A percentile compares a stretch with the other conserved stretches of the same genome.
Conservation (phyloP, 92 coral and sea anemone genomes). For the Bergia puertoricense region DNA sequence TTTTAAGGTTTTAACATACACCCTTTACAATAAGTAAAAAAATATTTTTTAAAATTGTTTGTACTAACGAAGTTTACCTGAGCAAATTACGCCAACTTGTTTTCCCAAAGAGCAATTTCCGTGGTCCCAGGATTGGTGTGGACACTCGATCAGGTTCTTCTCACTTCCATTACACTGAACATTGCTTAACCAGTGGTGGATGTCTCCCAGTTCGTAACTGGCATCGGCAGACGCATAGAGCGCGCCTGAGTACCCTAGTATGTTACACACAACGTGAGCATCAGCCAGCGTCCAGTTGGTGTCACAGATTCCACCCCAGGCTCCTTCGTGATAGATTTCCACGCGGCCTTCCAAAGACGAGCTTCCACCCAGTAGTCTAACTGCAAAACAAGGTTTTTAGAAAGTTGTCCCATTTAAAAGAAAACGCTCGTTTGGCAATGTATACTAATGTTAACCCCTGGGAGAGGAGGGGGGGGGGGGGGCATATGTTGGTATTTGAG, state of each 20-base stretch:
- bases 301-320: constrained; percentile 2
- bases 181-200: background rate
- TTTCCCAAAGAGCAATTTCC: background rate
- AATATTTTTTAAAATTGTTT: no score
- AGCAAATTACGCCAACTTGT: background rate
- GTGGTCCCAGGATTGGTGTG: background rate
- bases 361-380: background rate
- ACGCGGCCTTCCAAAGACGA: background rate
- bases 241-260: constrained; percentile 3
- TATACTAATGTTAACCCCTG: no score
- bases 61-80: background rate
- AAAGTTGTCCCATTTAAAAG: background rate
- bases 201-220: background rate
- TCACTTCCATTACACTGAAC: background rate
- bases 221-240: background rate
- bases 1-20: no score
- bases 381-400: background rate
- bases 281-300: background rate
- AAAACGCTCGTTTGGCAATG: background rate
- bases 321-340: background rate
- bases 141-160: background rate
- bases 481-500: no score
- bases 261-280: constrained; percentile 4
- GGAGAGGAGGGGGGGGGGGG: no score
- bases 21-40: no score